Conservation (phyloP, 2,113 vertebrate species). For the Labeo catla region DNA sequence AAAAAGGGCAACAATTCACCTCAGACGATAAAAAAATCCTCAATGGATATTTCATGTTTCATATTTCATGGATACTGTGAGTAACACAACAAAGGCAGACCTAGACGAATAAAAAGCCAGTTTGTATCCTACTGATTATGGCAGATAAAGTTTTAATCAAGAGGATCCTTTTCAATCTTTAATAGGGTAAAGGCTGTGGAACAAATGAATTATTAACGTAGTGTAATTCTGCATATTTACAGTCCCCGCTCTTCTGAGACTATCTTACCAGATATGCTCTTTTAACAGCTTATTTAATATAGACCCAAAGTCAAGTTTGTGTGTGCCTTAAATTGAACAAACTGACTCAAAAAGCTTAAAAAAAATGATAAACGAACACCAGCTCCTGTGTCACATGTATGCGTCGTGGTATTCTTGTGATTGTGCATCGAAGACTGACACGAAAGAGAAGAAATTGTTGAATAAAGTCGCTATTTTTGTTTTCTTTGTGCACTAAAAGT, state of each 20-base stretch:
- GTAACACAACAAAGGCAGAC: neutral
- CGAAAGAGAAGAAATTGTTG: too few species aligned
- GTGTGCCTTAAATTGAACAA: conserved; percentile 6
- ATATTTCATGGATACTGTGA: neutral
- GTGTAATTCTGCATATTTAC: conserved; percentile 43
- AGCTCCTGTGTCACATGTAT: too few species aligned
- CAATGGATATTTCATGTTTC: neutral
- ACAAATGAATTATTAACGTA: conserved; percentile 34
- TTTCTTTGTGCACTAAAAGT: too few species aligned
- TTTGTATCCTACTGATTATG: conserved; percentile 1
- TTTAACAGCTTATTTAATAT: conserved; percentile 33
- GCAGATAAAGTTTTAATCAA: conserved; percentile 41
- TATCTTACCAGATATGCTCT: conserved; percentile 19
- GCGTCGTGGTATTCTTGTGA: too few species aligned
- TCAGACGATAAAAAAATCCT: neutral
- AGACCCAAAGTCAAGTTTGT: conserved; percentile 19
- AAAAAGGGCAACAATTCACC: neutral
- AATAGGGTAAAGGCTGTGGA: conserved; percentile 23
- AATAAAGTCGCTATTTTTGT: too few species aligned
- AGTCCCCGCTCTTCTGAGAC: conserved; percentile 14
- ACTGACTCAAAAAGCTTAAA: neutral
- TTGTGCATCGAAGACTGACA: too few species aligned
- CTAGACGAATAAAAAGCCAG: neutral
- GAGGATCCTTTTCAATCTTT: conserved; percentile 15
- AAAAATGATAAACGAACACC: too few species aligned